phyloP scores from a whole-genome alignment of 2,888 invertebrate species.

The Melikaiella ostensackeni region DNA sequence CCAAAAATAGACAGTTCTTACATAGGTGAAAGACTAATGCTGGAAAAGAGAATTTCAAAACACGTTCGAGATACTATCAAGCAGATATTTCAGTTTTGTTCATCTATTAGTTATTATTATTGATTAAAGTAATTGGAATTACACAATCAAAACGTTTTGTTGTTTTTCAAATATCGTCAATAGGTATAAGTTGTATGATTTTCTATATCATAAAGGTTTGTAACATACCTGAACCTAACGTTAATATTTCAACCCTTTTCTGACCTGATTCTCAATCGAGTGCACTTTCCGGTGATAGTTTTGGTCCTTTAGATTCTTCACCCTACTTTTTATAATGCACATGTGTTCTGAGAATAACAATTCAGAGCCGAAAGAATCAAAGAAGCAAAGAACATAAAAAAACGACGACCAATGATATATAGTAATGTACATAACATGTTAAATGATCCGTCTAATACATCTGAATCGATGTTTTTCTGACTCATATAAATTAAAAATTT shows the following conservation, averaged over 20 bases:
- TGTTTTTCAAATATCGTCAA: not conserved
- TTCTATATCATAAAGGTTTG: slow-evolving; percentile 42
- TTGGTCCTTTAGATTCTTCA: slow-evolving; percentile 38
- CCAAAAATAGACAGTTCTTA: slow-evolving; percentile 11
- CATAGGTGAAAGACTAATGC: not conserved
- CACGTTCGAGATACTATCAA: not conserved
- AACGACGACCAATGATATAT: not conserved
- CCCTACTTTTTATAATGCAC: not conserved
- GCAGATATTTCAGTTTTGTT: not conserved
- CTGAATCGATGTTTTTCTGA: not conserved
- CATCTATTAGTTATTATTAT: not conserved
- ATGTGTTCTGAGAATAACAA: slow-evolving; percentile 6
- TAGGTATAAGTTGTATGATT: not conserved
- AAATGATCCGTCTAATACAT: not conserved
- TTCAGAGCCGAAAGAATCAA: not conserved
- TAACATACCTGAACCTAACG: slow-evolving; percentile 53
- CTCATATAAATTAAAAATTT: not conserved
- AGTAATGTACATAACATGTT: not conserved
- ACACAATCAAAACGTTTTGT: not conserved
- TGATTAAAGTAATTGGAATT: not conserved
- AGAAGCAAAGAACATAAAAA: not conserved
- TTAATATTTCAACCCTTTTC: slow-evolving; percentile 55
- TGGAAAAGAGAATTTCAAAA: slow-evolving; percentile 67
- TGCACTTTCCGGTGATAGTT: slow-evolving; percentile 60
- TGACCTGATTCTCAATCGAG: slow-evolving; percentile 57